Evolutionary conservation across 2,888 invertebrate species (phyloP).

Genomic region (Aspidiotus rigidus): DNA sequence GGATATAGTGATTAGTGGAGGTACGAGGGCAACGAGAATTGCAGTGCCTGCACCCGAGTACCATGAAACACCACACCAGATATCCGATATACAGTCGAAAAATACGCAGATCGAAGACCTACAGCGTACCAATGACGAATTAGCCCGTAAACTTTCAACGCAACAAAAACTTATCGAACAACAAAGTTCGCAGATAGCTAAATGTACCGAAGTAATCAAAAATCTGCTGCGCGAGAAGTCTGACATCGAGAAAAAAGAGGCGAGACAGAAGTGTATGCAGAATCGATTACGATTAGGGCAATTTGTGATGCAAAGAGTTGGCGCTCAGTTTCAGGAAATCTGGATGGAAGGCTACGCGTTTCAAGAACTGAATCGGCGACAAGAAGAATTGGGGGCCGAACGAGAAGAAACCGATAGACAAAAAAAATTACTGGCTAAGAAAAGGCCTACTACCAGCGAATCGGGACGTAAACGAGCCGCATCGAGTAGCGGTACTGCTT

Average conservation of each 20-base stretch:
- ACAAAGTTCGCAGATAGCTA: constrained; percentile 93
- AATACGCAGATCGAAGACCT: constrained; percentile 94
- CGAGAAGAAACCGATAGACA: constrained; percentile 96
- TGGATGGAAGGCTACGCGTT: constrained; percentile 99
- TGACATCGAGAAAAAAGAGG: constrained; percentile 95
- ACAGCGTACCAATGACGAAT: constrained; percentile 85
- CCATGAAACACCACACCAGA: constrained; percentile 84
- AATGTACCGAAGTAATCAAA: constrained; percentile 95
- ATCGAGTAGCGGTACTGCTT: constrained; percentile 41
- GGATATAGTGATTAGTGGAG: constrained; percentile 1
- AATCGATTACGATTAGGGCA: constrained; percentile 95
- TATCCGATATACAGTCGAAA: constrained; percentile 74
- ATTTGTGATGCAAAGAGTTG: constrained; percentile 97
- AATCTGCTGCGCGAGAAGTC: constrained; percentile 97
- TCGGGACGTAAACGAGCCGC: constrained; percentile 58
- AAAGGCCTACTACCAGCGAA: constrained; percentile 75
- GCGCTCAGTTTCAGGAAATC: constrained; percentile 99
- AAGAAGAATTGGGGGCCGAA: constrained; percentile 94
- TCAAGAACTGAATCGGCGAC: constrained; percentile 94
- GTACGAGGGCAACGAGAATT: constrained; percentile 55
- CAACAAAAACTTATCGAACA: constrained; percentile 88
- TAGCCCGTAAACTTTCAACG: constrained; percentile 83
- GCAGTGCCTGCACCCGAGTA: constrained; percentile 67
- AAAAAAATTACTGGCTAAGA: constrained; percentile 84
- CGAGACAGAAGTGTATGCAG: constrained; percentile 96